These are phyloP conservation scores for Pseudanteris insignis DNA, from an alignment of 2,888 invertebrate genomes.

Conservation along the genomic window DNA sequence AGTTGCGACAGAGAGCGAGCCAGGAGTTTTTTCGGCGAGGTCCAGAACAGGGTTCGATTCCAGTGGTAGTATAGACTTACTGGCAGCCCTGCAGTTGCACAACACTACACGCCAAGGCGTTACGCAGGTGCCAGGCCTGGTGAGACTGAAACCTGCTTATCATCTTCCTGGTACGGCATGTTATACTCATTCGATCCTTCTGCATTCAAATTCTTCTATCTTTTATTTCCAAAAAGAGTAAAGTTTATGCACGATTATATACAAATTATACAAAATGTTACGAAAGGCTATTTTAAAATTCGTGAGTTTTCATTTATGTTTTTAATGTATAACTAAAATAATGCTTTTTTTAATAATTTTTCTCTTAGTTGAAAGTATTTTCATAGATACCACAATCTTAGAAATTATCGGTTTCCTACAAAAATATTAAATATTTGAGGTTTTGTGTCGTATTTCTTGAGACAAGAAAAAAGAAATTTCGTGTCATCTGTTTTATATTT, in stretches of 20 bases:
- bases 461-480: too few species aligned
- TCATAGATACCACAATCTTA: too few species aligned
- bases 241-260: background rate
- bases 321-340: background rate
- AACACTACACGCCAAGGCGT: constrained; percentile 80
- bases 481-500: too few species aligned
- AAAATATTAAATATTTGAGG: too few species aligned
- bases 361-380: too few species aligned
- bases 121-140: constrained; percentile 74
- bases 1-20: constrained; percentile 60
- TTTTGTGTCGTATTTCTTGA: too few species aligned
- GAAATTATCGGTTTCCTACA: too few species aligned
- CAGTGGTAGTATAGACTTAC: constrained; percentile 75
- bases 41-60: constrained; percentile 54
- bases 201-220: background rate
- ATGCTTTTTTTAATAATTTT: too few species aligned
- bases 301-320: background rate
- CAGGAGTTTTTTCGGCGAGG: constrained; percentile 68
- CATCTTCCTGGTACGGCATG: constrained; percentile 74
- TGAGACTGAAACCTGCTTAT: constrained; percentile 77
- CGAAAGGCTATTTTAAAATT: background rate
- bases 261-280: background rate
- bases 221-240: too few species aligned
- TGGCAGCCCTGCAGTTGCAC: constrained; percentile 81
- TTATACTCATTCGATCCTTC: constrained; percentile 2